These are phyloP conservation scores for Dreissena polymorpha DNA, from an alignment of 1,140 invertebrate species.

Conservation along the genomic window DNA sequence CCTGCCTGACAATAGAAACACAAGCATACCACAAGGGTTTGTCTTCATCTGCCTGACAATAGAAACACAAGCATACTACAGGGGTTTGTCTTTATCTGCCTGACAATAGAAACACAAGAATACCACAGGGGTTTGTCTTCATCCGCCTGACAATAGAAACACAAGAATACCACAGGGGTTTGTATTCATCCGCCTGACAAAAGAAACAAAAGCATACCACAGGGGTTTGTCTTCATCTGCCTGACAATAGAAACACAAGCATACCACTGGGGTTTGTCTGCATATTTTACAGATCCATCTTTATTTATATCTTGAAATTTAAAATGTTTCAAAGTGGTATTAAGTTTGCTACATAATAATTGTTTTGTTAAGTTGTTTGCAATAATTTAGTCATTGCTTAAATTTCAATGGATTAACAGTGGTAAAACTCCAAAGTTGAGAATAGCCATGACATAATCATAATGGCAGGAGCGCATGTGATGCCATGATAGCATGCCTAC, in stretches of 20 bases:
- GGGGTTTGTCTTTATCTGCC: constrained; percentile 35
- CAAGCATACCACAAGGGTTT: neutral
- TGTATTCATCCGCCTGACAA: too few species aligned
- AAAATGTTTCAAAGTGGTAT: neutral
- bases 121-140: constrained; percentile 8
- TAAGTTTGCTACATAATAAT: too few species aligned
- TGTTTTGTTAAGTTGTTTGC: too few species aligned
- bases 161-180: too few species aligned
- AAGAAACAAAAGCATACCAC: constrained; percentile 51
- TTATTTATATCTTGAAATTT: neutral
- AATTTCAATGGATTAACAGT: too few species aligned
- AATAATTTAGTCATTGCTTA: too few species aligned
- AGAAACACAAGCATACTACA: neutral
- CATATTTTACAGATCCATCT: too few species aligned
- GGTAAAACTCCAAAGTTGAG: too few species aligned
- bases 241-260: constrained; percentile 2
- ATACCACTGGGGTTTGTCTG: neutral
- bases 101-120: neutral
- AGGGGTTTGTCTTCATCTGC: constrained; percentile 43
- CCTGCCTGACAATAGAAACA: constrained; percentile 23
- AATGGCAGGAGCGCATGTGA: too few species aligned
- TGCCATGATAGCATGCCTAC: too few species aligned
- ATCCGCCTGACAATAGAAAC: constrained; percentile 28
- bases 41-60: constrained; percentile 45
- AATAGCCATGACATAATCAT: too few species aligned